Percentiles rank a stretch among this genome's conserved stretches.
Evolutionary conservation across 2,113 vertebrate species (phyloP).

Genomic region (Neomonachus schauinslandi): DNA sequence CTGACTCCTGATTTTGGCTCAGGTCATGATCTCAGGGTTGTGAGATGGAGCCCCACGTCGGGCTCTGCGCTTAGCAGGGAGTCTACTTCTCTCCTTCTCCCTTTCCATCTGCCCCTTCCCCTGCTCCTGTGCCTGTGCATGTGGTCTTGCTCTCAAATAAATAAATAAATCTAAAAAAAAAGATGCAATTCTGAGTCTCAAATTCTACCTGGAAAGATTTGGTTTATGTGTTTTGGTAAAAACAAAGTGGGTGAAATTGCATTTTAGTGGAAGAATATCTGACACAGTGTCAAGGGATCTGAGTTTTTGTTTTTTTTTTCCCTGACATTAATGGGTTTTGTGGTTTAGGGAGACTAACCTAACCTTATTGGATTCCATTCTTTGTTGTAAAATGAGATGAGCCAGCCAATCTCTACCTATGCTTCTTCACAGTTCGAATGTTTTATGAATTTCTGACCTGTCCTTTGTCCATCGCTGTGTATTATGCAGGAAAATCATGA

Average conservation of each 20-base stretch:
- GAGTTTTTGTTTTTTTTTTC: too few species aligned
- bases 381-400: background rate
- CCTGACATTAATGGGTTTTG: background rate
- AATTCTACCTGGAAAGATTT: background rate
- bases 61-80: too few species aligned
- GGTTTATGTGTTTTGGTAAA: background rate
- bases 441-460: background rate
- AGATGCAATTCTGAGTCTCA: background rate
- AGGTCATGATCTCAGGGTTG: background rate
- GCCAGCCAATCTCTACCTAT: background rate
- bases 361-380: background rate
- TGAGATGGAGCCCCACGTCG: too few species aligned
- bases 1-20: background rate
- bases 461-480: background rate
- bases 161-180: background rate
- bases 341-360: background rate
- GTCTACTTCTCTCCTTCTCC: too few species aligned
- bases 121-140: too few species aligned
- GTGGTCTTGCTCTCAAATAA: background rate
- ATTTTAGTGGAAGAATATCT: background rate
- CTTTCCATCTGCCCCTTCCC: too few species aligned
- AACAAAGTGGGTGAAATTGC: background rate
- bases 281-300: background rate
- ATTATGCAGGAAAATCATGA: background rate
- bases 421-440: background rate